Percentiles rank a stretch among this genome's conserved stretches.
These are phyloP conservation scores for Nomada fucata DNA, from an alignment of 2,888 invertebrate genomes.

Conservation along the genomic window DNA sequence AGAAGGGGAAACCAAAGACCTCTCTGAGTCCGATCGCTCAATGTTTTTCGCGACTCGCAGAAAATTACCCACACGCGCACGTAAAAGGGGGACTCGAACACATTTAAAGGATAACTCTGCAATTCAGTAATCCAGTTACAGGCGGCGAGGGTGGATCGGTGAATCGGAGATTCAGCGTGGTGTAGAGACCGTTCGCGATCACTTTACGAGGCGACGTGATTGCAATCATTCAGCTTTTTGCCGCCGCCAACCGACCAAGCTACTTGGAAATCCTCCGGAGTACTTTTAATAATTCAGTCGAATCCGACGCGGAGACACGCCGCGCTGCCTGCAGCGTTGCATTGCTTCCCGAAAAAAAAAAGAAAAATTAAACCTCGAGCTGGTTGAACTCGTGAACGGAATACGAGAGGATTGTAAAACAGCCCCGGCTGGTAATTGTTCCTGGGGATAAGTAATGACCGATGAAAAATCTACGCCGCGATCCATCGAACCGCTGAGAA, in stretches of 20 bases:
- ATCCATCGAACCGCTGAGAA: slow-evolving; percentile 28
- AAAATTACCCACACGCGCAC: neutral
- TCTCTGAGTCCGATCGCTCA: neutral
- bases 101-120: neutral
- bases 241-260: slow-evolving; percentile 32
- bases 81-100: no score
- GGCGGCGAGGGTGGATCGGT: neutral
- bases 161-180: slow-evolving; percentile 30
- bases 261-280: slow-evolving; percentile 65
- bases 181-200: slow-evolving; percentile 66
- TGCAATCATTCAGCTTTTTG: slow-evolving; percentile 73
- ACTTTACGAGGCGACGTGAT: slow-evolving; percentile 76
- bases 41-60: slow-evolving; percentile 18
- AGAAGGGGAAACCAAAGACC: no score
- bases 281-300: slow-evolving; percentile 72
- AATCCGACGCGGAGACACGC: slow-evolving; percentile 52
- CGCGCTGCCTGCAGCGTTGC: slow-evolving; percentile 4
- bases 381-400: slow-evolving; percentile 53
- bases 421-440: slow-evolving; percentile 52
- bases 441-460: slow-evolving; percentile 40
- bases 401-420: slow-evolving; percentile 59
- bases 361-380: slow-evolving; percentile 56
- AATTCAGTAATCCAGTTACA: slow-evolving; percentile 48
- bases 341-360: slow-evolving; percentile 32
- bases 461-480: slow-evolving; percentile 45